Percentiles rank a stretch among this genome's conserved stretches.
Evolutionary conservation across 2,797 vertebrate species (phyloP).

Genomic region (Florisuga fusca): DNA sequence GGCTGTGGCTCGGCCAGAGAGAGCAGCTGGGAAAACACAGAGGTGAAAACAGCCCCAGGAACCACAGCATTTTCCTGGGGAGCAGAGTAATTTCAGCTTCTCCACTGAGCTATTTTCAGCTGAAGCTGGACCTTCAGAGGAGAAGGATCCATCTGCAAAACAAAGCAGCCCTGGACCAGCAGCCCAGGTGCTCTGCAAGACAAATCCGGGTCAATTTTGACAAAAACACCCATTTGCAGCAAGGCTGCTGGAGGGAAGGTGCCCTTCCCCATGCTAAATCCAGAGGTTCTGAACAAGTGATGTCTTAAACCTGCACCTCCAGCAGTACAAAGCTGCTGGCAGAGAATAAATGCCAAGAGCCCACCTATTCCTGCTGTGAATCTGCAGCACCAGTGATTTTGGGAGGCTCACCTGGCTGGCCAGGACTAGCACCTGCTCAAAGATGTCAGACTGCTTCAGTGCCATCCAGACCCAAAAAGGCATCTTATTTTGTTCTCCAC

Average conservation of each 20-base stretch:
- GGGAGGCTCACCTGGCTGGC: background rate
- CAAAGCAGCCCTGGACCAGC: background rate
- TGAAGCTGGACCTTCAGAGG: background rate
- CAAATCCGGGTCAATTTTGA: background rate
- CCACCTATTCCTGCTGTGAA: background rate
- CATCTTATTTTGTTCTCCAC: rapidly evolving
- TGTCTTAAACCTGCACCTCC: background rate
- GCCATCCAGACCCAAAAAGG: background rate
- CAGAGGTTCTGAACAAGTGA: background rate
- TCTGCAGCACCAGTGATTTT: rapidly evolving
- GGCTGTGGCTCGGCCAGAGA: rapidly evolving
- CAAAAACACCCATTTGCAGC: rapidly evolving
- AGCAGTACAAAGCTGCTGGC: background rate
- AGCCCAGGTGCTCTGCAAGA: background rate
- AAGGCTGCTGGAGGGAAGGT: background rate
- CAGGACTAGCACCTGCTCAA: rapidly evolving
- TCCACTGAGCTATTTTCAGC: background rate
- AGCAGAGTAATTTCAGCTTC: background rate
- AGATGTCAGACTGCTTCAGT: rapidly evolving
- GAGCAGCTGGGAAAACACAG: no score
- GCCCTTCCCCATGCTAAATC: background rate
- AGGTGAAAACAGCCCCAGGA: background rate
- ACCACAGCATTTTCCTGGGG: rapidly evolving
- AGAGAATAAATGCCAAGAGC: background rate
- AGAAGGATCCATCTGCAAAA: background rate